Base-by-base conservation (phyloP, 2,888 invertebrate species). In the Cryptocephalus moraei region DNA sequence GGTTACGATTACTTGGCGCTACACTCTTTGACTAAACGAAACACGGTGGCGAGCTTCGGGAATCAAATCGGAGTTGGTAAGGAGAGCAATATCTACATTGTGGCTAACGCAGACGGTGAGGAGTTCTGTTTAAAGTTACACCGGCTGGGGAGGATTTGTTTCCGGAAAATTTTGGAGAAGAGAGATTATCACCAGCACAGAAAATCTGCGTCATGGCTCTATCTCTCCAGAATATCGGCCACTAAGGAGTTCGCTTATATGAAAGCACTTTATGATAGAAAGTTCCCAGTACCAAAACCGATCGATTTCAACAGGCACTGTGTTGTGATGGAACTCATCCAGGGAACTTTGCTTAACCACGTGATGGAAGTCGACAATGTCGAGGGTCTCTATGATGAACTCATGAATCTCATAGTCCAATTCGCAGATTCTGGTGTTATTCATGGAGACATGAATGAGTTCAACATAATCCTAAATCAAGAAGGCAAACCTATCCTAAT, bases 31-130 rank as follows among this genome's bases (percentile, higher is more conserved):
- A 81, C 88, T 0, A 79, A 86, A 48, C 79, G 90, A 33, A 82
- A 84, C 50, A 79, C 86, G 1, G 78, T 95, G 12, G 73, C 79
- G 36, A 90, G 89, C 1, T 92, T 99, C 67, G 99, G 99, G 10
- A 96, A 93, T 69, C 96, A 99, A 74, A 97, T 99, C 60, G 99
- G 99, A 34, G 91, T 96, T 33, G 99, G 99, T 39, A 99, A 99
- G 69, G 99, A 99, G 69, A 97, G 97, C 1, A 95, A 96, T 65
- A 91, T 97, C 56, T 97, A 93, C 64, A 81, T 87, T 39, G 93
- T 92, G 1, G 86, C 82, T 2, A 81, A 91, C 73, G 81, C 84
- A 54, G 85, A 90, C 40, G 83, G 81, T 0, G 80, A 82, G 50
- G 82, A 88, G 32, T 71, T 91, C 32, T 95, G 94, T 62, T 76